Base-by-base conservation (phyloP, 2,797 vertebrate species). In the Fistularia commersonii region DNA sequence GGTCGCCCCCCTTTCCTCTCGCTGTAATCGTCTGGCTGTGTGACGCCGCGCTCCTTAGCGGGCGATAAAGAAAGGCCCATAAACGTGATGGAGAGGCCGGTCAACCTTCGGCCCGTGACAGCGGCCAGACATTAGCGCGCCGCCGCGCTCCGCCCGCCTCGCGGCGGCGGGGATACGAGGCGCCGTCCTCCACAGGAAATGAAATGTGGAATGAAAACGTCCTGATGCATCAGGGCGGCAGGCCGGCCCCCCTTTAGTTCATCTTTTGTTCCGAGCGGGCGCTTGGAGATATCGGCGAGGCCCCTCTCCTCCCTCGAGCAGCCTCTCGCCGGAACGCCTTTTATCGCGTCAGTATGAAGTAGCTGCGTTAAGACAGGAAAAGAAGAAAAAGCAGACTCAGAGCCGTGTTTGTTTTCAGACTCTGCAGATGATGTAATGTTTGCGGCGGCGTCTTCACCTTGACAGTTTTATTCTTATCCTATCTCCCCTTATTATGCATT, bases 21-120 rank as follows among this genome's bases (percentile, higher is more conserved):
- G 57, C 48, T 46, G 38, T 53, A 51, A 64, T 62, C 44, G 57
- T 54, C 54, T 60, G 47, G 39, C 42, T 36, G 63, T 67, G 55
- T 58, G 63, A 38, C 13, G 0, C 48, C 63, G 50, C 0, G 54
- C 76, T 79, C 74, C 61, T 75, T 61, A 49, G 64, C 50, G 64
- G 50, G 44, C 50, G 36, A 78, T 77, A 69, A 80, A 79, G 63
- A 72, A 79, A 66, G 32, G n/a, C 62, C 74, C 72, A 78, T 87
- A 87, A 89, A 87, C 50, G 53, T 86, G 81, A 90, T 82, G 55
- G 68, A 87, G 79, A 78, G 66, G 67, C 54, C 44, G 61, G 73
- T 80, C 70, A 65, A 78, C 81, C 76, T 81, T 82, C 63, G 57
- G 55, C 66, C 64, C 64, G 49, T 45, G 72, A 81, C 73, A 70